These are phyloP conservation scores for Drosophila longiperda DNA, from an alignment of 2,888 invertebrate species.

Conservation along the genomic window DNA sequence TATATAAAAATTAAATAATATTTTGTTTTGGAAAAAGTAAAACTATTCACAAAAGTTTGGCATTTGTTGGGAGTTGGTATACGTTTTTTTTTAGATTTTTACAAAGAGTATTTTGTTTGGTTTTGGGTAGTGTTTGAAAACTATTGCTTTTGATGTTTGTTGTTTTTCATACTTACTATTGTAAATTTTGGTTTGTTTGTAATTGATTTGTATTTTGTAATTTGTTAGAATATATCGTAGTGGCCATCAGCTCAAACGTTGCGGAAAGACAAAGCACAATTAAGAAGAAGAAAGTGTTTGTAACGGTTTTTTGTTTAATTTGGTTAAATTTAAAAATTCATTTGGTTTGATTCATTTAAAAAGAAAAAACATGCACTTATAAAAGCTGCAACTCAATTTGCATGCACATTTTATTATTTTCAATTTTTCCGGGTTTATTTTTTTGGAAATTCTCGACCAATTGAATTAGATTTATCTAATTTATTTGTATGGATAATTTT, in stretches of 20 bases:
- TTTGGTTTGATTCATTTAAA: constrained; percentile 34
- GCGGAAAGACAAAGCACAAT: constrained; percentile 86
- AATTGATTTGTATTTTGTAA: constrained; percentile 81
- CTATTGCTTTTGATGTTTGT: constrained; percentile 49
- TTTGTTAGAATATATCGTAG: constrained; percentile 83
- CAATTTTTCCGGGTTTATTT: constrained; percentile 4
- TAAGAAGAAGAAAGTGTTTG: constrained; percentile 82
- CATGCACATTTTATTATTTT: constrained; percentile 47
- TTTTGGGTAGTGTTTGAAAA: constrained; percentile 37
- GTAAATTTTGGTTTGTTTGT: constrained; percentile 81
- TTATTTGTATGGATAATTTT: constrained; percentile 14
- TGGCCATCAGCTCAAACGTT: constrained; percentile 85
- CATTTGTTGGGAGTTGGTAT: constrained; percentile 45
- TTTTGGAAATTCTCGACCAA: constrained; percentile 43
- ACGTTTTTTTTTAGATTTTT: constrained; percentile 32
- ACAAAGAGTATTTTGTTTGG: constrained; percentile 20
- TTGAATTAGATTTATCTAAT: constrained; percentile 20
- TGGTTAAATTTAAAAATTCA: constrained; percentile 48
- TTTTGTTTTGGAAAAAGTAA: constrained; percentile 19
- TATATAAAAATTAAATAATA: constrained; percentile 10
- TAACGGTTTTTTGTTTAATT: constrained; percentile 57
- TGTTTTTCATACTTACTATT: constrained; percentile 84
- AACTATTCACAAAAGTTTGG: constrained; percentile 61
- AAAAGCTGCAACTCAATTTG: constrained; percentile 34
- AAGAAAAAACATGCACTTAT: constrained; percentile 52